A percentile compares a stretch with the other conserved stretches of the same genome.
phyloP scores from a whole-genome alignment of 2,888 invertebrate genomes.

The Sminthurinus aureus region DNA sequence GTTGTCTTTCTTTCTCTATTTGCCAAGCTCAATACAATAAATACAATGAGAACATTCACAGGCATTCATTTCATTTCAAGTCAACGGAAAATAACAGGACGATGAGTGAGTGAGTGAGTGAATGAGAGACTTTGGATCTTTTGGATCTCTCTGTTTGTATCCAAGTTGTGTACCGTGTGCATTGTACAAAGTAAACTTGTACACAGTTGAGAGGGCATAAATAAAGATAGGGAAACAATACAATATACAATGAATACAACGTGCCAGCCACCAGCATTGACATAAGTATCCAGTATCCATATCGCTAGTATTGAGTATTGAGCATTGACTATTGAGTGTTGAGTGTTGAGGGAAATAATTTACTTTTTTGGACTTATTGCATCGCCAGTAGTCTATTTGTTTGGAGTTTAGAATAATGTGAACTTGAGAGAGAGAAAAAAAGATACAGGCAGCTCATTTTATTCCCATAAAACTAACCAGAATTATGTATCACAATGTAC shows the following conservation, averaged over 20 bases:
- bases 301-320: too few relatives aligned
- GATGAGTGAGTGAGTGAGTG: background rate
- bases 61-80: slow-evolving; percentile 19
- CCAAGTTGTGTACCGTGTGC: background rate
- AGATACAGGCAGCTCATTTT: too few relatives aligned
- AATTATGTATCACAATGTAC: too few relatives aligned
- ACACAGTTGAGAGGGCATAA: slow-evolving; percentile 25
- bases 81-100: slow-evolving; percentile 25
- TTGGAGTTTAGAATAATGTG: too few relatives aligned
- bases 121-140: background rate
- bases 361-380: too few relatives aligned
- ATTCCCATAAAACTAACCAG: too few relatives aligned
- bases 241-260: background rate
- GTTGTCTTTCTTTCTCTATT: slow-evolving; percentile 33
- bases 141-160: background rate
- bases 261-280: too few relatives aligned
- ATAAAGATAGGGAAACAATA: slow-evolving; percentile 38
- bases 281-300: too few relatives aligned
- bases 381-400: too few relatives aligned
- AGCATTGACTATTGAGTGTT: too few relatives aligned
- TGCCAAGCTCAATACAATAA: slow-evolving; percentile 32
- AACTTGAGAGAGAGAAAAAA: too few relatives aligned
- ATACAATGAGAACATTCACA: slow-evolving; percentile 34
- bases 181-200: slow-evolving; percentile 20
- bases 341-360: too few relatives aligned